Evolutionary conservation across 1,140 invertebrate species (phyloP).

Genomic region (Tetranychus cinnabarinus): DNA sequence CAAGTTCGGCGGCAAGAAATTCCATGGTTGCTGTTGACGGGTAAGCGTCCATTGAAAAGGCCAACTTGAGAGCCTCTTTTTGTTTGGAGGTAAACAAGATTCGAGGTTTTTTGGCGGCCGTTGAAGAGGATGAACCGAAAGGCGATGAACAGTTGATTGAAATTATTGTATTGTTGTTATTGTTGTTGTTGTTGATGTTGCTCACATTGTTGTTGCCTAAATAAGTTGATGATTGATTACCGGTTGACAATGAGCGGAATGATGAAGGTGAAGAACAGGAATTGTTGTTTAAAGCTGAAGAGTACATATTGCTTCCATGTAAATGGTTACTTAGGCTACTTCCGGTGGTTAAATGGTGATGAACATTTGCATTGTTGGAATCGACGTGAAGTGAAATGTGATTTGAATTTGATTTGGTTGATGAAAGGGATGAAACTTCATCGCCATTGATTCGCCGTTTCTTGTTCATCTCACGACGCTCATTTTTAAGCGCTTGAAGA

Average conservation of each 20-base stretch:
- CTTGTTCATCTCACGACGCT: conserved; percentile 38
- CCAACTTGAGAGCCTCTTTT: conserved; percentile 77
- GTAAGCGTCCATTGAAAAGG: conserved; percentile 84
- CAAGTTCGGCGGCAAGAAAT: conserved; percentile 68
- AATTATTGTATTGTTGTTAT: neutral
- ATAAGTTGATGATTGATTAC: no score
- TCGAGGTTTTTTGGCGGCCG: conserved; percentile 46
- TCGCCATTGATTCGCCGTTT: conserved; percentile 5
- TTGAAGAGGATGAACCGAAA: conserved; percentile 21
- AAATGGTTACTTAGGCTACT: neutral
- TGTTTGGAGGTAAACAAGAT: conserved; percentile 93
- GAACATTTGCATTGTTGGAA: neutral
- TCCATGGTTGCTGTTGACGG: conserved; percentile 86
- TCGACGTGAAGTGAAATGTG: neutral
- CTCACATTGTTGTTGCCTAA: neutral
- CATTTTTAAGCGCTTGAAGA: conserved; percentile 61
- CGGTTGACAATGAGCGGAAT: no score
- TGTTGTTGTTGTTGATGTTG: neutral
- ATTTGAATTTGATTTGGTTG: neutral
- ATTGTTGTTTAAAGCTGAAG: no score
- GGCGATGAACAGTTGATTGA: neutral
- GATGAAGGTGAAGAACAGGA: no score
- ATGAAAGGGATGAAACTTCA: neutral
- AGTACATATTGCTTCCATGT: neutral
- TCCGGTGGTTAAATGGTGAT: neutral